Evolutionary conservation across 2,113 vertebrate genomes (phyloP), one percentile per base, ranked within the genome.

Genomic region (Hemiprocne comata): DNA sequence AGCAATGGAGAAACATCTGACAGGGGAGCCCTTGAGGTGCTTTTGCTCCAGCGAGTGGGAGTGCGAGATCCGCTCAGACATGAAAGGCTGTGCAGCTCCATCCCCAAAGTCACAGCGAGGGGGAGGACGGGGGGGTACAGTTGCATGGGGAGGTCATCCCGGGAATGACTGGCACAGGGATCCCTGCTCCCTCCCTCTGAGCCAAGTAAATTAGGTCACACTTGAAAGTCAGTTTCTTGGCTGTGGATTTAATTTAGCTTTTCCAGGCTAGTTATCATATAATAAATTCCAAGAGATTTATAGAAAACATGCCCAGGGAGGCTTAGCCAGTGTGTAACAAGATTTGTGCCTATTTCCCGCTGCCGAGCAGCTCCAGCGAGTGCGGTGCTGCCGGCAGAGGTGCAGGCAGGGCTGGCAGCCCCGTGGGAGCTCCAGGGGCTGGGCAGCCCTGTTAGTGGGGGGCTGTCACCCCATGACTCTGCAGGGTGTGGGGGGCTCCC

Each of bases 211-310:
- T 95, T 91, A 93, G 94, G 92, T 92, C 96, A 94, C 87, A 70
- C 81, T 94, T 95, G 66, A 95, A 97, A 96, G 95, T 94, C 95
- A 84, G 90, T 91, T 94, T 94, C 95, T 95, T 96, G 94, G 87
- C 84, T 76, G 73, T 60, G 96, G 96, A 92, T 94, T 97, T 96
- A 81, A 75, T 96, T 96, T 94, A 80, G 95, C 87, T 97, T 95
- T 96, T 96, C 94, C 96, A 96, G 94, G 94, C 93, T 95, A 94
- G 96, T 96, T 90, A 96, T 95, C 77, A 57, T 95, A 84, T 86
- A 87, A 96, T 95, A 96, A 96, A 87, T 95, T 95, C 94, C 87
- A 76, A 85, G 95, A 91, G 94, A 95, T 96, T 97, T 97, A 95
- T 90, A 95, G 92, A 93, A 97, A 97, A 95, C 94, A 87, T 66